Evolutionary conservation across 2,888 invertebrate genomes (phyloP).

Genomic region (Drosophila infuscata): DNA sequence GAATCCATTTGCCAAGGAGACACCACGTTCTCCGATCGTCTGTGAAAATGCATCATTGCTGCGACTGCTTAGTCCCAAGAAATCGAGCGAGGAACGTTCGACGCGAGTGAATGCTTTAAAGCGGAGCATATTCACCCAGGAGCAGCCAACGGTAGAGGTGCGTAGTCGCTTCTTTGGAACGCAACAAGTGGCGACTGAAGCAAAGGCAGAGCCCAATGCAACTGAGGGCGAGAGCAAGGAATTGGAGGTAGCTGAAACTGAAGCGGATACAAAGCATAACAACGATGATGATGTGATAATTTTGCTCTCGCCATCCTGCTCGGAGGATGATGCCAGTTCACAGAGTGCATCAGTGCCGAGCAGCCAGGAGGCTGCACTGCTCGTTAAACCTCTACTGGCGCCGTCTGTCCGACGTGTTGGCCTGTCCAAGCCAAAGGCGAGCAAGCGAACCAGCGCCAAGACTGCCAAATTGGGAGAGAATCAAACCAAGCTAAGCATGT

Average conservation of each 20-base stretch:
- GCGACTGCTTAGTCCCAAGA: constrained; percentile 74
- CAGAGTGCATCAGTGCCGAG: constrained; percentile 27
- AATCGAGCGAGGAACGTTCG: constrained; percentile 1
- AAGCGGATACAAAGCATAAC: background rate
- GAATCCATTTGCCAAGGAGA: constrained; percentile 82
- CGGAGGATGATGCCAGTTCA: constrained; percentile 56
- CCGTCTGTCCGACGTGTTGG: constrained; percentile 60
- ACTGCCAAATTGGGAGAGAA: constrained; percentile 65
- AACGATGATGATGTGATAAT: constrained; percentile 45
- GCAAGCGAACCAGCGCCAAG: constrained; percentile 30
- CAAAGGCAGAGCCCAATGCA: constrained; percentile 47
- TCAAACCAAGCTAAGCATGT: constrained; percentile 88
- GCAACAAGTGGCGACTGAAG: constrained; percentile 19
- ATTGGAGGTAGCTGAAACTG: background rate
- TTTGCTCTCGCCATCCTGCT: constrained; percentile 49
- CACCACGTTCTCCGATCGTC: constrained; percentile 52
- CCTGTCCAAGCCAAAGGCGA: constrained; percentile 56
- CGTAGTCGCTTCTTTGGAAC: constrained; percentile 87
- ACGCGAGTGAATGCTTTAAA: constrained; percentile 43
- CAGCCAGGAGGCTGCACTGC: constrained; percentile 32
- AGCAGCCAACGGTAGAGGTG: constrained; percentile 82
- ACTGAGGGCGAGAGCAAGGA: constrained; percentile 8
- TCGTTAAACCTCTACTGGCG: constrained; percentile 18
- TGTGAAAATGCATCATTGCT: constrained; percentile 76
- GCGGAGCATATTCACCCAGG: constrained; percentile 61